Conservation (phyloP, 2,797 vertebrate genomes). For the Champsocephalus esox region DNA sequence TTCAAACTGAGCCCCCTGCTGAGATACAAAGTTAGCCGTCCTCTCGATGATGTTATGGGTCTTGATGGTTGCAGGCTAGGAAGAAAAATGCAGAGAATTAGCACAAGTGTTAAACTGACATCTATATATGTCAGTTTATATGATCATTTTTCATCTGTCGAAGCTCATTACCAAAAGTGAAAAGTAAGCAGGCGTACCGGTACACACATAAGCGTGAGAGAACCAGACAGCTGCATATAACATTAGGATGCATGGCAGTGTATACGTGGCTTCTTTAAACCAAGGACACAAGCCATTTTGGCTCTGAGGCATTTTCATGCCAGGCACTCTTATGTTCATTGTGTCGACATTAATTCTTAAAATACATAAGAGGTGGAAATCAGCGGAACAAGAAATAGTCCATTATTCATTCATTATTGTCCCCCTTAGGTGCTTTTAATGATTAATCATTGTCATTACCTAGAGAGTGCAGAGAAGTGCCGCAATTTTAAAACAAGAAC, state of each 20-base stretch:
- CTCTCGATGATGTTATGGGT: constrained; percentile 98
- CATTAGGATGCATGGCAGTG: constrained; percentile 24
- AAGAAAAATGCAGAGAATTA: not conserved
- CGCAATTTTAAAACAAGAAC: constrained; percentile 43
- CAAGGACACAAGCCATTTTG: constrained; percentile 47
- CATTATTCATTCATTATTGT: constrained; percentile 69
- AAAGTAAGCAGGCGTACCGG: constrained; percentile 3
- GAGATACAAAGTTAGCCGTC: constrained; percentile 96
- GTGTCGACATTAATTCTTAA: constrained; percentile 59
- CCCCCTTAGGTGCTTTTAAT: constrained; percentile 53
- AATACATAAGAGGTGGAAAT: constrained; percentile 52
- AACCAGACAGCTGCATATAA: not conserved
- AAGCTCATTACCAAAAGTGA: not conserved
- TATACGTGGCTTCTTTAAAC: constrained; percentile 11
- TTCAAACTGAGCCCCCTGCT: constrained; percentile 98
- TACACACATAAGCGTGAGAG: not conserved
- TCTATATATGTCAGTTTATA: not conserved
- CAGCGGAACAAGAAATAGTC: constrained; percentile 58
- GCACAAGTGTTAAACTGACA: not conserved
- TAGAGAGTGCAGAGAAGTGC: constrained; percentile 42
- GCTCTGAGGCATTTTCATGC: constrained; percentile 40
- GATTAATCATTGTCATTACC: constrained; percentile 70
- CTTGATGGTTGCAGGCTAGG: constrained; percentile 94
- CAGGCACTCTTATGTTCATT: constrained; percentile 37
- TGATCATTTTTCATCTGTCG: too few species aligned